phyloP scores from a whole-genome alignment of 2,797 vertebrate genomes.

The Mastacembelus armatus region DNA sequence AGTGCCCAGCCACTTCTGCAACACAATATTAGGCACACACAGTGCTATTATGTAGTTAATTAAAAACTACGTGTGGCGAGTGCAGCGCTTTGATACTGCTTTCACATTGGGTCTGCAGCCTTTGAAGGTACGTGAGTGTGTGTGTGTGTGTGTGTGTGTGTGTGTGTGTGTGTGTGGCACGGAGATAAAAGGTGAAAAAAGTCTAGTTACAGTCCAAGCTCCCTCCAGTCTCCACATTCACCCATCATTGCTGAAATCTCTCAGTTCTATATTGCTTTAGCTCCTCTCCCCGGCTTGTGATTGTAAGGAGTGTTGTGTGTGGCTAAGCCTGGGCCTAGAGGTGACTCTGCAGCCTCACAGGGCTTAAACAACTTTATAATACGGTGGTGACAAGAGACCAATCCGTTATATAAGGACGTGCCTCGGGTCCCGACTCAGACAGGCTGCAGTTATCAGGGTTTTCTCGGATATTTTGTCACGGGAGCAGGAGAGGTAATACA shows the following conservation, averaged over 20 bases:
- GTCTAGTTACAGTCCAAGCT: conserved; percentile 35
- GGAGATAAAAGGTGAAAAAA: conserved; percentile 57
- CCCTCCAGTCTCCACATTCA: conserved; percentile 23
- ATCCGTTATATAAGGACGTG: conserved; percentile 35
- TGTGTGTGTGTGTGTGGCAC: conserved; percentile 34
- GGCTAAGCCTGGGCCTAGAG: conserved; percentile 42
- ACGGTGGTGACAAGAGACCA: conserved; percentile 33
- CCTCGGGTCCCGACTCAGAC: conserved; percentile 20
- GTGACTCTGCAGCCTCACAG: conserved; percentile 44
- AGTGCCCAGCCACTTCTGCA: conserved; percentile 27
- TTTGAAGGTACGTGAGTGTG: conserved; percentile 68
- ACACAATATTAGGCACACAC: conserved; percentile 58
- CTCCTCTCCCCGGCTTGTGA: conserved; percentile 20
- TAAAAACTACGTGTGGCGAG: conserved; percentile 72
- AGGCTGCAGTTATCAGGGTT: conserved; percentile 28
- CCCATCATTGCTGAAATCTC: conserved; percentile 25
- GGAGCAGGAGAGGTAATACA: conserved; percentile 16
- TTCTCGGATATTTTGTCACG: conserved; percentile 38
- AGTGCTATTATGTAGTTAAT: conserved; percentile 71
- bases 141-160: conserved; percentile 24
- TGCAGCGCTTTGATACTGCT: conserved; percentile 66
- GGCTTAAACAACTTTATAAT: conserved; percentile 51
- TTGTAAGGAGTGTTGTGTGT: conserved; percentile 18
- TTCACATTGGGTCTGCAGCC: conserved; percentile 54
- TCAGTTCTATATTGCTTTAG: conserved; percentile 29